Evolutionary conservation across 2,113 vertebrate genomes (phyloP), one percentile per base, ranked within the genome.

Genomic region (Cottus gobio): DNA sequence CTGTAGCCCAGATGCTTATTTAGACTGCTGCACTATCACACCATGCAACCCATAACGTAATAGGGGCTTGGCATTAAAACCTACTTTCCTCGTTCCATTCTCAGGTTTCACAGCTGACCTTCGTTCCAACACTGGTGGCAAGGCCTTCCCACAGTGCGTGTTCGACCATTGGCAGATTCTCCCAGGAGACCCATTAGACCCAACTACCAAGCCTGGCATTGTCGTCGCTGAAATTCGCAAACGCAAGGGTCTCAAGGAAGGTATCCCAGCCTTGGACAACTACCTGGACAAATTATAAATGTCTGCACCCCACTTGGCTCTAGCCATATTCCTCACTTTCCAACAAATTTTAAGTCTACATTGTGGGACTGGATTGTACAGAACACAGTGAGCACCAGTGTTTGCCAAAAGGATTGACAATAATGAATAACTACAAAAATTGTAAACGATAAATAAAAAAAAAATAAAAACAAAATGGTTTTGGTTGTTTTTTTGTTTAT

Each of bases 131-230:
- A 99, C 97, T 0, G 96, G 97, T 0, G 98, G 97, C 50, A 97
- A 99, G 85, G 97, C 97, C 7, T 99, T 99, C 94, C 97, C 97
- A 8, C 98, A 99, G 95, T 99, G 98, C 0, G 97, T 99, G 26
- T 99, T 99, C 0, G 97, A 99, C 92, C 97, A 99, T 90, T 99
- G 98, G 98, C 97, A 99, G 94, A 93, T 98, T 85, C 94, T 99
- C 22, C 94, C 95, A 0, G 97, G 98, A 28, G 96, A 98, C 26
- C 97, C 97, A n/a, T 91, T 95, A 0, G 97, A 98, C 9, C 24
- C 63, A 0, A 0, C 88, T 77, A 88, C 61, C 89, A 96, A 96
- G 4, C 97, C 97, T 0, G 86, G 58, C 64, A 84, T 95, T 11
- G 94, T 99, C 60, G 96, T 99, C 20, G 85, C 91, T 0, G 97